A percentile compares a stretch with the other conserved stretches of the same genome.
Conservation (phyloP, 2,888 invertebrate species). For the Melinaea menophilus region DNA sequence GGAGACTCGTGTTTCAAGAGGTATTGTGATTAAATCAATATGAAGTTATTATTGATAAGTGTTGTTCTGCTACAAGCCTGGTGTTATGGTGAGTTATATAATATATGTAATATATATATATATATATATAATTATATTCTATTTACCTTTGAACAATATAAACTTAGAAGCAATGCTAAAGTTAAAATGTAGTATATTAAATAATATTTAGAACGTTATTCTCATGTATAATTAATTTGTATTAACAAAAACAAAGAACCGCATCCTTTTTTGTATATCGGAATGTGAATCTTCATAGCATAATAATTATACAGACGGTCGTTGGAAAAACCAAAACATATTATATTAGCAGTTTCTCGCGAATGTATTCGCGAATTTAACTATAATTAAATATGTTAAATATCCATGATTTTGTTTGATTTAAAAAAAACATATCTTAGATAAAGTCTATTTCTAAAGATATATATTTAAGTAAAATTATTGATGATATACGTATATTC, state of each 20-base stretch:
- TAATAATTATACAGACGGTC: slow-evolving; percentile 21
- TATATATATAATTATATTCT: no score
- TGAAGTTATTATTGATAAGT: slow-evolving; percentile 49
- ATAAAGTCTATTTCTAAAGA: no score
- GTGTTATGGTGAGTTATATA: slow-evolving; percentile 44
- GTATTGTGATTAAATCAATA: slow-evolving; percentile 37
- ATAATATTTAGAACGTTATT: no score
- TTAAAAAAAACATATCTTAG: no score
- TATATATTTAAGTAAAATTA: no score
- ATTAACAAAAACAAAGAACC: slow-evolving; percentile 21
- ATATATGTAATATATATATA: no score
- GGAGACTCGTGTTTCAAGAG: slow-evolving; percentile 30
- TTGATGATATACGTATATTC: no score
- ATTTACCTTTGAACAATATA: no score
- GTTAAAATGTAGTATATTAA: no score
- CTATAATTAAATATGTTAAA: no score
- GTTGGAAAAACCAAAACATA: slow-evolving; percentile 22
- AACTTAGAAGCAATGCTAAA: no score
- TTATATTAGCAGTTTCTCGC: slow-evolving; percentile 12
- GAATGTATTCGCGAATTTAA: not conserved
- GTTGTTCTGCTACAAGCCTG: slow-evolving; percentile 45
- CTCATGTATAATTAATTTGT: not conserved
- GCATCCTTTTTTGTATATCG: slow-evolving; percentile 21
- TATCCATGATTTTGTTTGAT: no score
- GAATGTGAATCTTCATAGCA: slow-evolving; percentile 21